Conservation (phyloP, 2,113 vertebrate species). For the Danio rerio region DNA sequence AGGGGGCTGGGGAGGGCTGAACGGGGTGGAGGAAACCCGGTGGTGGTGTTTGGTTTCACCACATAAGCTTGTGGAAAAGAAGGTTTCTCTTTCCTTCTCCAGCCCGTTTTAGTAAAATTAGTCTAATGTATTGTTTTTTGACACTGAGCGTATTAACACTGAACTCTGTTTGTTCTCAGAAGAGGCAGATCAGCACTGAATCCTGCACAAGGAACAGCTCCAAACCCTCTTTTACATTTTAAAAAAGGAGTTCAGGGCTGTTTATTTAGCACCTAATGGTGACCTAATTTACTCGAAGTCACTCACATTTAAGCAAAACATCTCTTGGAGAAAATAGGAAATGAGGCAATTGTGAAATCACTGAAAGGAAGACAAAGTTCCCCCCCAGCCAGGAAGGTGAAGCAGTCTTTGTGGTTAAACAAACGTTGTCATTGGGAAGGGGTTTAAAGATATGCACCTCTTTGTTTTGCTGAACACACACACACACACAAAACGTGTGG, state of each 20-base stretch:
- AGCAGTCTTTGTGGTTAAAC: constrained; percentile 53
- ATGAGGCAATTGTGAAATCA: constrained; percentile 63
- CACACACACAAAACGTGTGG: background rate
- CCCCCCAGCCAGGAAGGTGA: constrained; percentile 48
- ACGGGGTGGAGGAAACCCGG: constrained; percentile 37
- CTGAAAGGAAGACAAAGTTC: constrained; percentile 55
- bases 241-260: background rate
- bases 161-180: background rate
- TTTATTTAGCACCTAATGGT: constrained; percentile 29
- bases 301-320: constrained; percentile 48
- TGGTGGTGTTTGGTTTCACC: constrained; percentile 61
- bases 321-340: constrained; percentile 56
- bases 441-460: constrained; percentile 25
- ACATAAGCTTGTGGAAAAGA: constrained; percentile 54
- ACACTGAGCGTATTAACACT: constrained; percentile 21
- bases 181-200: background rate
- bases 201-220: background rate
- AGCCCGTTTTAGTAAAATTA: constrained; percentile 46
- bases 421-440: constrained; percentile 43
- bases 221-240: background rate
- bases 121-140: constrained; percentile 39
- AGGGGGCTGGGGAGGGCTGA: constrained; percentile 49
- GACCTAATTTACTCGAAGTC: constrained; percentile 42
- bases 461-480: constrained; percentile 41
- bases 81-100: constrained; percentile 46